These are phyloP conservation scores for Nixonia krombeini DNA, from an alignment of 1,140 invertebrate genomes.

Conservation along the genomic window DNA sequence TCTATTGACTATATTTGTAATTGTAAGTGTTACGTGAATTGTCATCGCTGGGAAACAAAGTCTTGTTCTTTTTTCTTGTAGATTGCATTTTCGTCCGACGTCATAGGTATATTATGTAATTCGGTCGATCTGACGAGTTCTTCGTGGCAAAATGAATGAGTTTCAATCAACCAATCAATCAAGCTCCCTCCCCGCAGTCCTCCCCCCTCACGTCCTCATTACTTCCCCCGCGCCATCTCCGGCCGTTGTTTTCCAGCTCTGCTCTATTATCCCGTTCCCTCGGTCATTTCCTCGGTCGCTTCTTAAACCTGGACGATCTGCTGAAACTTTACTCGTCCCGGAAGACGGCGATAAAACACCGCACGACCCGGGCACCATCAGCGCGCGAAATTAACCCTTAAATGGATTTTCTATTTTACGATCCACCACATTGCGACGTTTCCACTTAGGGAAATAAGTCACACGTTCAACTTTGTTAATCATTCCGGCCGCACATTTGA, in stretches of 20 bases:
- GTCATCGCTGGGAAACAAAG: too few species aligned
- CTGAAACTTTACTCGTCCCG: conserved; percentile 42
- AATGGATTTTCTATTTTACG: conserved; percentile 42
- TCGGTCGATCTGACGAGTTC: too few species aligned
- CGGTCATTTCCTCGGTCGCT: not conserved
- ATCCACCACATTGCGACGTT: conserved; percentile 8
- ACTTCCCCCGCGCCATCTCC: conserved; percentile 17
- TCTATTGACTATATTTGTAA: too few species aligned
- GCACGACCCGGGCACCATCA: conserved; percentile 24
- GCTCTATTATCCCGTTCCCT: conserved; percentile 3
- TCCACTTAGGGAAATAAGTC: conserved; percentile 25
- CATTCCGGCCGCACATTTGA: too few species aligned
- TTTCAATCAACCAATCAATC: too few species aligned
- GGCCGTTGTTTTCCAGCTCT: conserved; percentile 23
- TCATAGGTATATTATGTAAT: too few species aligned
- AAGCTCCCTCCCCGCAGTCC: not conserved
- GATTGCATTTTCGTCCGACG: too few species aligned
- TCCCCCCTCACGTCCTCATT: not conserved
- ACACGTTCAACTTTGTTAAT: conserved; percentile 22
- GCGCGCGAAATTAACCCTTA: conserved; percentile 46
- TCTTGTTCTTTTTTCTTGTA: too few species aligned
- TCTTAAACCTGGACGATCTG: conserved; percentile 4
- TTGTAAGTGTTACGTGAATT: too few species aligned
- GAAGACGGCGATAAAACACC: conserved; percentile 42
- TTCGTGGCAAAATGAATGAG: too few species aligned